A percentile compares a stretch with the other conserved stretches of the same genome.
Conservation (phyloP, 2,888 invertebrate genomes). For the Pharmacophagus antenor region DNA sequence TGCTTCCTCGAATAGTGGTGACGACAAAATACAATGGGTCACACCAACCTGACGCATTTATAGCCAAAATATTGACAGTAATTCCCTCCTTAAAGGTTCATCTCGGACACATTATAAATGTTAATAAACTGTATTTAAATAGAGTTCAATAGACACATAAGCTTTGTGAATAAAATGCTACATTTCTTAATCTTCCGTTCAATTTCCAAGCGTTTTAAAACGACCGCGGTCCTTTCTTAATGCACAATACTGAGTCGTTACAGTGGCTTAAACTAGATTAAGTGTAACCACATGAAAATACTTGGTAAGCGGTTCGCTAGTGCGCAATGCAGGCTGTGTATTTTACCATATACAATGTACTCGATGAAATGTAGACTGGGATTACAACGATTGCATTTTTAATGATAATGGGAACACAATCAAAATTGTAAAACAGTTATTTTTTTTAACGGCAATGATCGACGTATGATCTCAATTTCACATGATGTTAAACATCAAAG, state of each 20-base stretch:
- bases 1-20: too few species aligned
- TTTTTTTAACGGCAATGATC: too few species aligned
- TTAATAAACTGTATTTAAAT: neutral
- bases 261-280: slow-evolving; percentile 19
- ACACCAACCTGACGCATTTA: too few species aligned
- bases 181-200: slow-evolving; percentile 22
- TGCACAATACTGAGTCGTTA: slow-evolving; percentile 19
- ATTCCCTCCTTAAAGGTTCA: neutral
- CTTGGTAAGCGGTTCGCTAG: neutral
- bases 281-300: slow-evolving; percentile 24
- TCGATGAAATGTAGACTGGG: neutral
- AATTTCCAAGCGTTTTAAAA: slow-evolving; percentile 19
- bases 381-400: too few species aligned
- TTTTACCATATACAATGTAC: neutral
- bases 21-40: too few species aligned
- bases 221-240: slow-evolving; percentile 21
- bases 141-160: slow-evolving; percentile 2
- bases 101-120: neutral
- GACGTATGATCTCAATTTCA: too few species aligned
- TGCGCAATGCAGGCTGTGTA: neutral
- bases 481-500: too few species aligned
- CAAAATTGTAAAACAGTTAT: neutral
- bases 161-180: slow-evolving; percentile 11
- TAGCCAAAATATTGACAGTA: too few species aligned
- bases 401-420: too few species aligned